Conservation (phyloP, 2,888 invertebrate species). For the Orthosia gothica region DNA sequence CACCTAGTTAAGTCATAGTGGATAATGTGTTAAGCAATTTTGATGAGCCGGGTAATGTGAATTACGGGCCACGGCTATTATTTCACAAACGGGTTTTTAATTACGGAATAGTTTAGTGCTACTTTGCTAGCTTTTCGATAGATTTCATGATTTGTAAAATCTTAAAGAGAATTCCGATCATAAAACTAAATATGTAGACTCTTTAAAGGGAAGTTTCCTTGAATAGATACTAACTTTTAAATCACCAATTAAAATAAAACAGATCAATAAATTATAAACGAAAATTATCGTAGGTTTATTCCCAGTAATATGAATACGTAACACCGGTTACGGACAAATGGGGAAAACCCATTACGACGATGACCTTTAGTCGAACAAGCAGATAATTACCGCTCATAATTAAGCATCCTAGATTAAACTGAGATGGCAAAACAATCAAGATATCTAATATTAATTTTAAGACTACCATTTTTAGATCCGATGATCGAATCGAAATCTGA, state of each 20-base stretch:
- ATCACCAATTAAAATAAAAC: constrained; percentile 26
- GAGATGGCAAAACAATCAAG: constrained; percentile 37
- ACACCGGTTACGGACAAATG: constrained; percentile 23
- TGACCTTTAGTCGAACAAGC: constrained; percentile 44
- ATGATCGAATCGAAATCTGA: constrained; percentile 17
- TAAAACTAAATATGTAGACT: neutral
- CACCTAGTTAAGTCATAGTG: constrained; percentile 17
- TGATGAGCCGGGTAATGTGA: constrained; percentile 23
- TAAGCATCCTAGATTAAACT: constrained; percentile 43
- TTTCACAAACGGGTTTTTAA: constrained; percentile 31
- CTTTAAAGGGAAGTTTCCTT: constrained; percentile 24
- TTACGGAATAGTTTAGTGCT: constrained; percentile 4
- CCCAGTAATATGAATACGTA: constrained; percentile 23
- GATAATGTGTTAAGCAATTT: constrained; percentile 35
- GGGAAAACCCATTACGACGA: constrained; percentile 41
- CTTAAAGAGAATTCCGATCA: neutral
- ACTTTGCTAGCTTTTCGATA: neutral
- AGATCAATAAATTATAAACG: constrained; percentile 19
- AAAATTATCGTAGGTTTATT: constrained; percentile 28
- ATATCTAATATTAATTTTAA: constrained; percentile 25
- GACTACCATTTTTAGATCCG: constrained; percentile 6
- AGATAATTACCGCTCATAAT: constrained; percentile 54
- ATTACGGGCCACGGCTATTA: neutral
- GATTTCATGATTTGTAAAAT: constrained; percentile 1
- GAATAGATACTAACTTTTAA: constrained; percentile 2